These are phyloP conservation scores for Tamandua tetradactyla DNA, from an alignment of 2,797 vertebrate genomes.

Conservation along the genomic window DNA sequence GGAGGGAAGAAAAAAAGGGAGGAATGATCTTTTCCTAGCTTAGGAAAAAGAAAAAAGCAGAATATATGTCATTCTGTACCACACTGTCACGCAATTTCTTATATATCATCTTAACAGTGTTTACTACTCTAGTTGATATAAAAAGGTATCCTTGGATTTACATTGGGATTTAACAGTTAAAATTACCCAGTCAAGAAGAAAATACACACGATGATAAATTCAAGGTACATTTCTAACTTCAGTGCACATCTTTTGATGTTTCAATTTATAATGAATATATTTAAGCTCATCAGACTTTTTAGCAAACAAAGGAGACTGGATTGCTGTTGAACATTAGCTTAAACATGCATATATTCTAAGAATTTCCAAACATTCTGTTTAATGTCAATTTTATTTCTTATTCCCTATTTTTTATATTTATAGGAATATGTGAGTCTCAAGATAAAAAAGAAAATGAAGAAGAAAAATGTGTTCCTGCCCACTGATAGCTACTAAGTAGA, in stretches of 20 bases:
- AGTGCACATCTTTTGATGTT: background rate
- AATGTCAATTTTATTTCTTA: background rate
- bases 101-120: background rate
- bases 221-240: background rate
- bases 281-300: conserved; percentile 17
- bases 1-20: background rate
- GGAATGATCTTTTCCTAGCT: background rate
- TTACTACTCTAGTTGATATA: background rate
- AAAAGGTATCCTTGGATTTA: background rate
- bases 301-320: background rate
- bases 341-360: conserved; percentile 31
- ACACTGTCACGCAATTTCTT: background rate
- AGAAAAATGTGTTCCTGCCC: background rate
- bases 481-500: background rate
- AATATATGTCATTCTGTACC: background rate
- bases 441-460: background rate
- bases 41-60: background rate
- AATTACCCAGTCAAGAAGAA: background rate
- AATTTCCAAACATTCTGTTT: conserved; percentile 30
- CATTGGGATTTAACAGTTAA: background rate
- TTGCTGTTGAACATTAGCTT: background rate
- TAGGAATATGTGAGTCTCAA: background rate
- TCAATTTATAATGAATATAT: background rate
- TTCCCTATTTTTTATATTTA: background rate
- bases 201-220: background rate